phyloP scores from a whole-genome alignment of 2,113 vertebrate species.

The Hylia prasina region DNA sequence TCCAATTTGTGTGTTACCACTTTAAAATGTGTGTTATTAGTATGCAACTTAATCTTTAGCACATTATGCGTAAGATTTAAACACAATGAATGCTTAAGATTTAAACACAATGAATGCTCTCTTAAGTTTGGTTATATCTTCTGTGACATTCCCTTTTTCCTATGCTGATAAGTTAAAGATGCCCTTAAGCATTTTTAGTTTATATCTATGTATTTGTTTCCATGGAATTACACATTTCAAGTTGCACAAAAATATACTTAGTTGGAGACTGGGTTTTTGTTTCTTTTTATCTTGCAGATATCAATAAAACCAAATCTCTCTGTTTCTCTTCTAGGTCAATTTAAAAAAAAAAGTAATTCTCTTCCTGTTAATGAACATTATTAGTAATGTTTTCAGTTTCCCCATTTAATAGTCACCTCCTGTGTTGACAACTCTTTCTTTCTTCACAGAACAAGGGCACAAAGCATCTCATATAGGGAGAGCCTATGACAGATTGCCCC shows the following conservation, averaged over 20 bases:
- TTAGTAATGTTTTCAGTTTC: neutral
- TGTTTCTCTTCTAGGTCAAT: neutral
- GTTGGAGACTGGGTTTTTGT: neutral
- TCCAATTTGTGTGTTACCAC: neutral
- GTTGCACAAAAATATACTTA: neutral
- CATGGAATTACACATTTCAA: neutral
- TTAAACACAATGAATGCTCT: conserved; percentile 19
- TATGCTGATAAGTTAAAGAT: conserved; percentile 9
- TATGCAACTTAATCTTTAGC: conserved; percentile 19
- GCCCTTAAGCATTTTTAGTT: conserved; percentile 17
- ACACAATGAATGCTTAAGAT: neutral
- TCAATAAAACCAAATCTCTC: neutral
- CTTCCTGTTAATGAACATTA: conserved; percentile 1
- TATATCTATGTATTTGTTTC: neutral
- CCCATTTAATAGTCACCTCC: conserved; percentile 11
- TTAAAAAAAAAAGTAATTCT: neutral
- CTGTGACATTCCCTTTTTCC: conserved; percentile 14
- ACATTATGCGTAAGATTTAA: conserved; percentile 16
- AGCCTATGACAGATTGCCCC: conserved; percentile 17
- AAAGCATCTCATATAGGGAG: neutral
- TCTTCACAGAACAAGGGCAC: conserved; percentile 12
- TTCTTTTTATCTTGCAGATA: neutral
- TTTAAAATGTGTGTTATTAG: neutral
- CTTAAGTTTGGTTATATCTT: conserved; percentile 41
- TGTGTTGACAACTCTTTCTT: conserved; percentile 10